phyloP scores from a whole-genome alignment of 2,113 vertebrate species.

The Pongo abelii region DNA sequence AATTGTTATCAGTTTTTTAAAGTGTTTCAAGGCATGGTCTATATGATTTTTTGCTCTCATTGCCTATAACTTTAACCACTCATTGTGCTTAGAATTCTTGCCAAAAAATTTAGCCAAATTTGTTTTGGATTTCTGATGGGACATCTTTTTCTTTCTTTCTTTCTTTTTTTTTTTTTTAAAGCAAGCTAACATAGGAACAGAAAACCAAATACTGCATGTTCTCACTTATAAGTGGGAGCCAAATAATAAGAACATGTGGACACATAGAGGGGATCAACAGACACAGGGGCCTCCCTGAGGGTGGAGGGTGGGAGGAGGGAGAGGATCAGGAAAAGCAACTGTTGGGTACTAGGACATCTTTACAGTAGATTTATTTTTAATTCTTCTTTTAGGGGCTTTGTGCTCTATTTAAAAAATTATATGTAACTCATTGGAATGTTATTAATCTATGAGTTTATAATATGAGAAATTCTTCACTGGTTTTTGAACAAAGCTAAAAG shows the following conservation, averaged over 20 bases:
- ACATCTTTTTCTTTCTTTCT: background rate
- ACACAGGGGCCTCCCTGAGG: too few relatives aligned
- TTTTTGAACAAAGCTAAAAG: conserved; percentile 5
- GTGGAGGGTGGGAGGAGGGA: too few relatives aligned
- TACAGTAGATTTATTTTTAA: conserved; percentile 57
- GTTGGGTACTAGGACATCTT: background rate
- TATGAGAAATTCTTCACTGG: background rate
- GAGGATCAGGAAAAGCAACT: too few relatives aligned
- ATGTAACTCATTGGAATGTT: background rate
- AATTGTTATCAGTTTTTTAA: conserved; percentile 43
- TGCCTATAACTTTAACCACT: conserved; percentile 3
- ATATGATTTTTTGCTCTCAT: background rate
- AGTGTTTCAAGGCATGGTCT: conserved; percentile 32
- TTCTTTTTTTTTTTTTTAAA: too few relatives aligned
- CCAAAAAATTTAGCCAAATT: conserved; percentile 57
- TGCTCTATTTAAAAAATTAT: conserved; percentile 6
- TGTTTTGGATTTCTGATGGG: conserved; percentile 60
- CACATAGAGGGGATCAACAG: too few relatives aligned
- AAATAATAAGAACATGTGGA: too few relatives aligned
- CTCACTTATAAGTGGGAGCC: too few relatives aligned
- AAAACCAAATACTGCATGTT: too few relatives aligned
- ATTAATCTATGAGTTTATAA: background rate
- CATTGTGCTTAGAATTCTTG: conserved; percentile 21
- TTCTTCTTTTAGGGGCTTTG: conserved; percentile 46
- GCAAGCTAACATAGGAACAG: too few relatives aligned